phyloP scores from a whole-genome alignment of 2,797 vertebrate species.

The Oreochromis grahami region DNA sequence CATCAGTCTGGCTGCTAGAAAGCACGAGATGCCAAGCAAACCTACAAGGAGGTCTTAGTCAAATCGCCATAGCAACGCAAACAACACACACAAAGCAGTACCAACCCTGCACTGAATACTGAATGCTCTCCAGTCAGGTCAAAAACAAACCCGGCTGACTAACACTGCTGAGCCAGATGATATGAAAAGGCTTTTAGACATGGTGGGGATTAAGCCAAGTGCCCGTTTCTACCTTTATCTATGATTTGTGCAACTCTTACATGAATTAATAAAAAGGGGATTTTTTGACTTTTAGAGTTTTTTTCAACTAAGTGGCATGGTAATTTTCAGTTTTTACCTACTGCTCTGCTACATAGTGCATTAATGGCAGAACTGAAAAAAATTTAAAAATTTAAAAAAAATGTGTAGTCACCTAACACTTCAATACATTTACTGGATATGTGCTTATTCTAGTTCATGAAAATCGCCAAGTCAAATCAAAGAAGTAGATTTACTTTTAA shows the following conservation, averaged over 20 bases:
- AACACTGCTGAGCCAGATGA: constrained; percentile 18
- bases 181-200: constrained; percentile 24
- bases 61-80: constrained; percentile 66
- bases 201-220: neutral
- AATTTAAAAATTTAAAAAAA: rapidly evolving
- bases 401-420: neutral
- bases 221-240: neutral
- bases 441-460: neutral
- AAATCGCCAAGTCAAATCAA: neutral
- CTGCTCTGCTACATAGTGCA: neutral
- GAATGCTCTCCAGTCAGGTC: constrained; percentile 49
- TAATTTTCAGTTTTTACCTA: neutral
- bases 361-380: neutral
- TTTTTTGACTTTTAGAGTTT: neutral
- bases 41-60: constrained; percentile 44
- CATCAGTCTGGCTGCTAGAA: constrained; percentile 50
- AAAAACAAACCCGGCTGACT: constrained; percentile 23
- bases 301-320: neutral
- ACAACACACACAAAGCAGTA: constrained; percentile 69
- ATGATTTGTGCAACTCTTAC: neutral
- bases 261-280: neutral
- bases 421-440: neutral
- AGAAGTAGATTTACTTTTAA: neutral
- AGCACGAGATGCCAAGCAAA: constrained; percentile 43
- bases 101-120: constrained; percentile 34